Conservation (phyloP, 2,113 vertebrate genomes). For the Halcyon malimbica region DNA sequence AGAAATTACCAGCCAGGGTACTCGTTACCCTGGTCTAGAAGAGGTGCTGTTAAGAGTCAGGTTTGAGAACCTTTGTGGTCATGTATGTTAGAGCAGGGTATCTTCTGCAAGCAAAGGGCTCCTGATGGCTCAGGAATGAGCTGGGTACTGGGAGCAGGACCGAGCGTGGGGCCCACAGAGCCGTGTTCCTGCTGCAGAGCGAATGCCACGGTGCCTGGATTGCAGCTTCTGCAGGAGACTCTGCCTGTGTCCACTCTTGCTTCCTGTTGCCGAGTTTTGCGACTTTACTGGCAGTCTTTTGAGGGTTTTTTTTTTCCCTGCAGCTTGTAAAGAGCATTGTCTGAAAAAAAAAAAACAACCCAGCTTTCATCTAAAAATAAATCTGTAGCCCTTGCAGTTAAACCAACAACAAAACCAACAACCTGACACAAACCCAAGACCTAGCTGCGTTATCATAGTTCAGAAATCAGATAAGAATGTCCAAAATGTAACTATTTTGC, state of each 20-base stretch:
- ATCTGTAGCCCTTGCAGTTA: not conserved
- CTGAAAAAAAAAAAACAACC: not conserved
- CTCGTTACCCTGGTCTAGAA: not conserved
- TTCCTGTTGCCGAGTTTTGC: not conserved
- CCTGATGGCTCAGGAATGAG: not conserved
- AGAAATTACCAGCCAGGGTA: not conserved
- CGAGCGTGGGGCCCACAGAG: not conserved
- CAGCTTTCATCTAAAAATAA: not conserved
- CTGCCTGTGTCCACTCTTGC: not conserved
- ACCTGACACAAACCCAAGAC: not conserved
- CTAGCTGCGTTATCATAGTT: not conserved
- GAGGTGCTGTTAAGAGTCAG: not conserved
- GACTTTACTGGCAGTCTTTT: not conserved
- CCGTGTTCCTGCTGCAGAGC: not conserved
- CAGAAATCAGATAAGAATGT: slow-evolving; percentile 11
- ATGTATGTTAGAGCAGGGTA: not conserved
- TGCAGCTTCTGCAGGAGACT: not conserved
- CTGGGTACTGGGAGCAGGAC: not conserved
- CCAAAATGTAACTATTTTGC: not conserved
- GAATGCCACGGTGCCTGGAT: not conserved
- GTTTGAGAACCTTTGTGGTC: not conserved
- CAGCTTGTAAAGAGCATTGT: not conserved
- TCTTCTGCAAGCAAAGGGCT: not conserved
- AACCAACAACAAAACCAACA: not conserved
- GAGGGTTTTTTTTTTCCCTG: not conserved